Evolutionary conservation across 2,888 invertebrate genomes (phyloP), one percentile per base, ranked within the genome.

Genomic region (Cheilosia impressa): DNA sequence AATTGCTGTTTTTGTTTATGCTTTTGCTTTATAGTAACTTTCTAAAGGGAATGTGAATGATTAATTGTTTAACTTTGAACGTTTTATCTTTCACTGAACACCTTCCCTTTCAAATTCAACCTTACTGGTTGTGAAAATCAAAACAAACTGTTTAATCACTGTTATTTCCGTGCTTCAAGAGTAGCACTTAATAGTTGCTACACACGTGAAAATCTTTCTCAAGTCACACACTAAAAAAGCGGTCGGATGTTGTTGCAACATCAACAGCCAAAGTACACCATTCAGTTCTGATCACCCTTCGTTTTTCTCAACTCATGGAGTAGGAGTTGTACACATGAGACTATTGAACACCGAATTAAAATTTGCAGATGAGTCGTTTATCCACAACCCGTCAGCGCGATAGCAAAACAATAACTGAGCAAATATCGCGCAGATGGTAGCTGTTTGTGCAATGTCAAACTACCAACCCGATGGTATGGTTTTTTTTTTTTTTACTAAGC

Each of bases 391-490:
- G 41, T 69, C 84, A 47, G 50, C 57, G 27, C 80, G 84, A 84
- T 71, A 84, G 75, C 55, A 69, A 80, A 69, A 84, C 80, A 84
- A 80, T 84, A 84, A 80, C 84, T 84, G 84, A 84, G 41, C 52
- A 45, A 71, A 75, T 71, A 71, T 75, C 71, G 38, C 65, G 72
- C 75, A 75, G 80, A 84, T 84, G 75, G 80, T 80, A 80, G 65
- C 69, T 71, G 84, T 84, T 80, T 75, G 73, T 84, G 79, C 84
- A 84, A 76, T 80, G 84, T 80, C 79, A 79, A 84, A 55, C 83
- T 72, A 47, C 53, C 31, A 60, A 66, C 60, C 34, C 65, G 41
- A 72, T 76, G 60, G 68, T 83, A 60, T 60, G 58, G 38, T n/a
- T 47, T 71, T 47, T 72, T 66, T 53, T 38, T 5, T 9, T 31